Evolutionary conservation across 2,113 vertebrate species (phyloP), one percentile per base, ranked within the genome.

Genomic region (Ceyx melanurus): DNA sequence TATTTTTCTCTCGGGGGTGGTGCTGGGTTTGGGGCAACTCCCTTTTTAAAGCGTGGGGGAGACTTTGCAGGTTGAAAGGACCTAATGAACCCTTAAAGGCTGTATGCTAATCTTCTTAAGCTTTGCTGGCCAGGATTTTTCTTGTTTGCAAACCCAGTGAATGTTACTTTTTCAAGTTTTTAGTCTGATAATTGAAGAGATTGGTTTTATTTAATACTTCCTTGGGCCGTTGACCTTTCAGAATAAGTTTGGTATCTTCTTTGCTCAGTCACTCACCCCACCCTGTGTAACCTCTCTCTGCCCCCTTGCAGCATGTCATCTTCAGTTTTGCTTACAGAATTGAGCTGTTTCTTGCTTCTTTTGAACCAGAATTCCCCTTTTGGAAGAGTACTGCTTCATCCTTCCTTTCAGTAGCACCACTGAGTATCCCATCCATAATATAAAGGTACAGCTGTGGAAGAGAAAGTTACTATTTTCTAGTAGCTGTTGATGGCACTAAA

Each of bases 111-210:
- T 93, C 92, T 86, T 84, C 77, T 93, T 93, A 92, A 77, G 42
- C 56, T 66, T 82, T 91, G 56, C 75, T 82, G 61, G 50, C 35
- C 45, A 61, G 79, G 67, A 65, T 89, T 92, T 96, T 90, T 91
- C 83, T 82, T 93, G 73, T 74, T 92, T 57, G 43, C 56, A 61
- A 5, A 2, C 64, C 29, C 56, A 60, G 80, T 51, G 85, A 94
- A 91, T 96, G 95, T 85, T 94, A 29, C 60, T 94, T 71, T 91
- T 93, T 64, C 70, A 93, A 82, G 57, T 45, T 86, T 45, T 81
- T 81, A 78, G 76, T 84, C 68, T 84, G 57, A 90, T 68, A 90
- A 88, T 88, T 86, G 77, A 89, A 85, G 58, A 81, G 20, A 58
- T 79, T 66, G 8, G 22, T 91, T 94, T 96, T 95, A 71, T 92